Conservation (phyloP, 1,140 invertebrate genomes). For the Charaxes varanes region DNA sequence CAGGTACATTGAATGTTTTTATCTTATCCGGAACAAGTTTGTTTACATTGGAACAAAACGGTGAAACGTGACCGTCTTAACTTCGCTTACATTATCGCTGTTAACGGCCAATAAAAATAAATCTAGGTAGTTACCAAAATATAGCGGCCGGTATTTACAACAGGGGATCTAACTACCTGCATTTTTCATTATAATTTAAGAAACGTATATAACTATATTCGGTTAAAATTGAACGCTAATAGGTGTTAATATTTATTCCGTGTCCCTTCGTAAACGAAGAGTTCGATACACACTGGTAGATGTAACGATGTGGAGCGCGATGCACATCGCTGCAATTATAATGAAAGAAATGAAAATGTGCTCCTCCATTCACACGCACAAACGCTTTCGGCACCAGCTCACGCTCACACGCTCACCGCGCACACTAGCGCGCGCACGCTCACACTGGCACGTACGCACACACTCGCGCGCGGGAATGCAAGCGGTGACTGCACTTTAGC, state of each 20-base stretch:
- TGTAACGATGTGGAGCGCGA: slow-evolving; percentile 47
- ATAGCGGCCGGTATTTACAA: slow-evolving; percentile 10
- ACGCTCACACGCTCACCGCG: slow-evolving; percentile 46
- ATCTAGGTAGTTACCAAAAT: slow-evolving; percentile 39
- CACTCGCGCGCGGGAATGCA: slow-evolving; percentile 62
- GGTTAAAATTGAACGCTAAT: too few species aligned
- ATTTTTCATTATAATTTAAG: too few species aligned
- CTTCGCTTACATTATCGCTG: slow-evolving; percentile 55
- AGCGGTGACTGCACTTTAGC: slow-evolving; percentile 72
- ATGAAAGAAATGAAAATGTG: slow-evolving; percentile 67
- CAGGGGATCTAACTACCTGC: too few species aligned
- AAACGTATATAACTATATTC: too few species aligned
- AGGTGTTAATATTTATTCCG: slow-evolving; percentile 11
- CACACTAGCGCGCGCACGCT: slow-evolving; percentile 36
- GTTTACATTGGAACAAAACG: slow-evolving; percentile 67
- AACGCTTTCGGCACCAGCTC: slow-evolving; percentile 55
- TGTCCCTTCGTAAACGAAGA: slow-evolving; percentile 34
- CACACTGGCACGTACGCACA: slow-evolving; percentile 41
- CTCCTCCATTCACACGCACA: slow-evolving; percentile 71
- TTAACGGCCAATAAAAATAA: slow-evolving; percentile 63
- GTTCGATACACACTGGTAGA: slow-evolving; percentile 41
- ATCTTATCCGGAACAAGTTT: slow-evolving; percentile 71
- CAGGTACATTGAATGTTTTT: slow-evolving; percentile 39
- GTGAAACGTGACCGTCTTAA: slow-evolving; percentile 61
- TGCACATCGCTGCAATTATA: slow-evolving; percentile 70